Conservation (phyloP, 2,797 vertebrate species). For the Dermochelys coriacea region DNA sequence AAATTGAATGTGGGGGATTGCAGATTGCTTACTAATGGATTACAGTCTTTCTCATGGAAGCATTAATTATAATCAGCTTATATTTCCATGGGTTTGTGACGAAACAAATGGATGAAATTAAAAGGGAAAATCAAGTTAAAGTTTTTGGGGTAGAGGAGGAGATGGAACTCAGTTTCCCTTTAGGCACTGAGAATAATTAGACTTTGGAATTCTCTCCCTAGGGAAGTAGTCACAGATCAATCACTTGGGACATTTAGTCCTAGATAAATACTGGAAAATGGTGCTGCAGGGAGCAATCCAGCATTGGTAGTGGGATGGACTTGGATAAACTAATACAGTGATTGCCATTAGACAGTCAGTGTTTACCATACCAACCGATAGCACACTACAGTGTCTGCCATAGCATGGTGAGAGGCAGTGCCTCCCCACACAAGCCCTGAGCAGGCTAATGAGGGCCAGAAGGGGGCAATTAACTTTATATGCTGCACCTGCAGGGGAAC, state of each 20-base stretch:
- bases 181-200: background rate
- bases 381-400: background rate
- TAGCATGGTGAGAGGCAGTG: background rate
- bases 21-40: conserved; percentile 51
- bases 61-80: conserved; percentile 15
- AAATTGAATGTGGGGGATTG: conserved; percentile 49
- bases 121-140: background rate
- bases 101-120: conserved; percentile 51
- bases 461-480: background rate
- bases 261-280: background rate
- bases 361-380: conserved; percentile 8
- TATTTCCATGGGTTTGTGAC: background rate
- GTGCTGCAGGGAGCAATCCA: conserved; percentile 5
- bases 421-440: background rate
- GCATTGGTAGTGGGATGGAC: background rate
- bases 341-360: conserved; percentile 40
- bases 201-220: conserved; percentile 35
- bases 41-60: conserved; percentile 29
- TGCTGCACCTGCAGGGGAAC: background rate
- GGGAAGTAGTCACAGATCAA: conserved; percentile 36
- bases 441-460: background rate
- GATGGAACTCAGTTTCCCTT: background rate
- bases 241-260: background rate
- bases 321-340: background rate
- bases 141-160: background rate